Evolutionary conservation across 1,140 invertebrate genomes (phyloP), one percentile per base, ranked within the genome.

Genomic region (Pseudachorutes palmiensis): DNA sequence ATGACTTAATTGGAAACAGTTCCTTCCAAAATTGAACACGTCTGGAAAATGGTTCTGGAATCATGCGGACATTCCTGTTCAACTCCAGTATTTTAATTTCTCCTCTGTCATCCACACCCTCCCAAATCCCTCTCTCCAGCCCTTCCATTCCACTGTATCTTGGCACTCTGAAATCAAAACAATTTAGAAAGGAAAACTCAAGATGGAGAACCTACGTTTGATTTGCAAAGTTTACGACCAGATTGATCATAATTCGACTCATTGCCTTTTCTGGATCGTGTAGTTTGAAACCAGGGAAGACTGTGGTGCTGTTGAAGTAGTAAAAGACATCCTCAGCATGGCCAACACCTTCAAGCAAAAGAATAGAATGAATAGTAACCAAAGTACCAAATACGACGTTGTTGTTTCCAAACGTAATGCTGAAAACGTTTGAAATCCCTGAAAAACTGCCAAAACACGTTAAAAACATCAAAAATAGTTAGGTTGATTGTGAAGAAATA

Each of bases 21-120:
- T 28, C 67, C 49, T 70, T 66, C 71, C 71, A 73, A 58, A 73
- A 68, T 66, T 64, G 41, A n/a, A 68, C 36, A 51, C 71, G 26
- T 26, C 68, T 62, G 16, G 14, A 26, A 32, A 73, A 68, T 22
- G 71, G 71, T 45, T 70, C 26, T 1, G 31, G 2, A 51, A 70
- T 64, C 68, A 70, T 73, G 22, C 30, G 2, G 26, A 69, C 64
- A 3, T 66, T 36, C 9, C 31, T 58, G 12, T 55, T 36, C 57
- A 68, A 60, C 16, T 64, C 31, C 2, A 73, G 62, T 31, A 70
- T 67, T 45, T 55, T 41, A 19, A 68, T n/a, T 41, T 69, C 30
- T 9, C 61, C 60, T 9, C 19, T 19, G 12, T 24, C 36, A 3
- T 68, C 55, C 2, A 68, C 58, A 14, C 60, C 31, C 1, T 64